A percentile compares a stretch with the other conserved stretches of the same genome.
phyloP scores from a whole-genome alignment of 2,797 vertebrate species.

The Catamblyrhynchus diadema region DNA sequence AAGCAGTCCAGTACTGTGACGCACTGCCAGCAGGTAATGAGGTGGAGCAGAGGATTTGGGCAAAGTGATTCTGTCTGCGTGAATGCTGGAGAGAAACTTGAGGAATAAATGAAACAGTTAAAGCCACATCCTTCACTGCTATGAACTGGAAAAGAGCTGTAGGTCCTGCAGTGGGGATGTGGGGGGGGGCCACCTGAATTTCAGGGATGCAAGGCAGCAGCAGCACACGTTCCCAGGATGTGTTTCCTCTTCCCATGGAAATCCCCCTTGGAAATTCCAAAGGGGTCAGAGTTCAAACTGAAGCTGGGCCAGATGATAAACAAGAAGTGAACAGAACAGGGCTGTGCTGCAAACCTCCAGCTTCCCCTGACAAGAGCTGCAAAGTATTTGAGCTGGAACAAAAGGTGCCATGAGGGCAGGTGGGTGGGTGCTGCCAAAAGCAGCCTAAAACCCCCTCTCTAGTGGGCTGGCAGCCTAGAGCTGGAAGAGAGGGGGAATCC shows the following conservation, averaged over 20 bases:
- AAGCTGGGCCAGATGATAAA: neutral
- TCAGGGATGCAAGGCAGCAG: neutral
- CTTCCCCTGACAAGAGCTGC: neutral
- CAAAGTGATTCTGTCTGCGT: neutral
- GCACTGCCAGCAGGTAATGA: neutral
- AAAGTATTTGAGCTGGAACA: neutral
- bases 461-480: accelerated
- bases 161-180: neutral
- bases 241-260: neutral
- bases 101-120: neutral
- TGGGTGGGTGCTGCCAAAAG: neutral
- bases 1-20: neutral
- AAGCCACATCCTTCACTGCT: neutral
- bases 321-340: neutral
- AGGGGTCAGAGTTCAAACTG: neutral
- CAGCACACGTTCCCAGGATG: neutral
- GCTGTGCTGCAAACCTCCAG: neutral
- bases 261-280: conserved; percentile 31
- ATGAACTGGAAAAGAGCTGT: neutral
- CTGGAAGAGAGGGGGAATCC: conserved; percentile 23
- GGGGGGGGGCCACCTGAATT: neutral
- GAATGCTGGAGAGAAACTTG: neutral
- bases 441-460: neutral
- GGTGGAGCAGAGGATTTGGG: neutral
- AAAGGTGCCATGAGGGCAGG: neutral